A percentile compares a stretch with the other conserved stretches of the same genome.
Conservation (phyloP, 1,140 invertebrate genomes). For the Procambarus clarkii region DNA sequence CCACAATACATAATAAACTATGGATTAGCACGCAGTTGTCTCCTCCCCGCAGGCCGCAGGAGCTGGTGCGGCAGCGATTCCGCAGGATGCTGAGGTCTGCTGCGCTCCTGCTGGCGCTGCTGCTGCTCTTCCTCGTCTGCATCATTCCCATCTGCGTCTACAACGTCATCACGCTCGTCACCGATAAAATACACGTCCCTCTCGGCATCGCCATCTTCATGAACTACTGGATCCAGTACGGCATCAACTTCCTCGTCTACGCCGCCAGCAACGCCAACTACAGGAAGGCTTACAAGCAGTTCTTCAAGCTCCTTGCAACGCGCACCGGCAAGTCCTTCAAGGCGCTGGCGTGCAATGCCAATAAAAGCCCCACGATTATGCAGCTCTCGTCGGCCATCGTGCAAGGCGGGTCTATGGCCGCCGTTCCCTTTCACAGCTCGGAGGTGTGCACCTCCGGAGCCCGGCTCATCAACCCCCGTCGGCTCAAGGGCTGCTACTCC, state of each 20-base stretch:
- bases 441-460: no score
- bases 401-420: no score
- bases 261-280: conserved; percentile 26
- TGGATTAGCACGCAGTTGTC: no score
- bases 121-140: conserved; percentile 55
- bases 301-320: neutral
- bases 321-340: no score
- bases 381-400: no score
- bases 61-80: neutral
- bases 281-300: conserved; percentile 21
- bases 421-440: no score
- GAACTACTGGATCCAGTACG: conserved; percentile 54
- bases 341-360: no score
- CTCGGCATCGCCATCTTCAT: conserved; percentile 41
- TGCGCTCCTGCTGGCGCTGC: conserved; percentile 38
- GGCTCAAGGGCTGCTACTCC: no score
- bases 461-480: no score
- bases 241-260: conserved; percentile 54
- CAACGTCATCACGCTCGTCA: conserved; percentile 31
- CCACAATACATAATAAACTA: no score
- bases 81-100: conserved; percentile 19
- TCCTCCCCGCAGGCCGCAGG: conserved; percentile 4
- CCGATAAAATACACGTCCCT: neutral
- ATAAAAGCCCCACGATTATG: no score
- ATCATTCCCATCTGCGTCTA: conserved; percentile 54